A percentile compares a stretch with the other conserved stretches of the same genome.
These are phyloP conservation scores for Percopsis omiscomaycus DNA, from an alignment of 2,797 vertebrate genomes.

Conservation along the genomic window DNA sequence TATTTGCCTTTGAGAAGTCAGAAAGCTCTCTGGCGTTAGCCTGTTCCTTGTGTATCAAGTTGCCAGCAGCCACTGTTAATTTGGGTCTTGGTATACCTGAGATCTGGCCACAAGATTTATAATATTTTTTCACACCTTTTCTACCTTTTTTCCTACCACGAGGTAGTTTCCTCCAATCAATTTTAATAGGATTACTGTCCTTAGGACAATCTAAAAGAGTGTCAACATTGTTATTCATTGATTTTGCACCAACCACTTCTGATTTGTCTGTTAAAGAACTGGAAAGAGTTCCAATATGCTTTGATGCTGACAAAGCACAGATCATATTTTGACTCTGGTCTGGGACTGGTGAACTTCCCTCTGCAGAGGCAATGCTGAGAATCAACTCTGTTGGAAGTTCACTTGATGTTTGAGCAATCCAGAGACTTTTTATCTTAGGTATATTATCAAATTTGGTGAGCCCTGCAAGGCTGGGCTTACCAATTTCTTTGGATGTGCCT, in stretches of 20 bases:
- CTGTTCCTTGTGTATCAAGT: conserved; percentile 5
- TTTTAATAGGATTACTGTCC: conserved; percentile 23
- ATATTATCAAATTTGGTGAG: conserved; percentile 24
- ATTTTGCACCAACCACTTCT: conserved; percentile 16
- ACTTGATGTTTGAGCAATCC: conserved; percentile 43
- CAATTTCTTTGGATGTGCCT: conserved; percentile 29
- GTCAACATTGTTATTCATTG: conserved; percentile 33
- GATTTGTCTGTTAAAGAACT: not conserved
- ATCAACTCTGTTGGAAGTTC: conserved; percentile 68
- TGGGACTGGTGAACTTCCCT: conserved; percentile 30
- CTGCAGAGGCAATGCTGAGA: conserved; percentile 67
- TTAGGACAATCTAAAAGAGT: conserved; percentile 19
- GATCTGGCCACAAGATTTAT: conserved; percentile 31
- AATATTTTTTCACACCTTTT: conserved; percentile 5
- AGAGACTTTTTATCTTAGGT: conserved; percentile 6
- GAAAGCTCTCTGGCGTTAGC: conserved; percentile 19
- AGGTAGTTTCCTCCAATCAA: conserved; percentile 25
- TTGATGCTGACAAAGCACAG: conserved; percentile 21
- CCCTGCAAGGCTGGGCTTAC: conserved; percentile 28
- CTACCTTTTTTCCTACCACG: conserved; percentile 10
- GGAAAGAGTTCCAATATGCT: conserved; percentile 39
- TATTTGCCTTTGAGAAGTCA: conserved; percentile 15
- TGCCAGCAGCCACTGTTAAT: conserved; percentile 24
- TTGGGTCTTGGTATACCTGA: conserved; percentile 15
- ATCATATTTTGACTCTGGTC: conserved; percentile 26